Evolutionary conservation across 2,888 invertebrate genomes (phyloP).

Genomic region (Luperina nickerlii): DNA sequence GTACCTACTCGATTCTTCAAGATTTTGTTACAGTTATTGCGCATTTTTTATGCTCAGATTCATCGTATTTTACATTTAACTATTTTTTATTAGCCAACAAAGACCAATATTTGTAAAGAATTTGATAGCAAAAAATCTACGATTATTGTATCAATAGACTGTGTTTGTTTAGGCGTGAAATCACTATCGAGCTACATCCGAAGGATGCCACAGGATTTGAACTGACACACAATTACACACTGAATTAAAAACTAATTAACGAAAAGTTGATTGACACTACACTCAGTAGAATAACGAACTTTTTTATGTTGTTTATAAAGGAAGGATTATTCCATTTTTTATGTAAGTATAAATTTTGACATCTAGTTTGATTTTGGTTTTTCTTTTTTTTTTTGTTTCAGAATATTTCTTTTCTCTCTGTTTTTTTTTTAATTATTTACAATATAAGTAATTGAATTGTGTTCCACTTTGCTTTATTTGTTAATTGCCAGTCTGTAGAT

Average conservation of each 20-base stretch:
- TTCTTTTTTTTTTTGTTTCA: not conserved
- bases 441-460: not conserved
- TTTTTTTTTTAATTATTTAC: not conserved
- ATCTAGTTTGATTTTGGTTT: not conserved
- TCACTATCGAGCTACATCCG: constrained; percentile 30
- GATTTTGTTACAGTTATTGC: constrained; percentile 13
- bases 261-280: constrained; percentile 29
- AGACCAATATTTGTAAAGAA: constrained; percentile 42
- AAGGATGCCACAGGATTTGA: constrained; percentile 47
- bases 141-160: constrained; percentile 48
- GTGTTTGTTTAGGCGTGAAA: constrained; percentile 52
- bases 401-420: not conserved
- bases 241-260: constrained; percentile 56
- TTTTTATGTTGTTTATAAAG: not conserved
- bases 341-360: too few relatives aligned
- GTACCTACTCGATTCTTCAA: not conserved
- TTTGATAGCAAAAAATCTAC: constrained; percentile 20
- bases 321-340: not conserved
- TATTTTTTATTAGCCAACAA: constrained; percentile 20
- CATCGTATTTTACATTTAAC: not conserved
- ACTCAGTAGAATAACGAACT: not conserved
- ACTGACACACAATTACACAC: constrained; percentile 54
- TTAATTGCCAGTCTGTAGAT: constrained; percentile 59
- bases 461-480: constrained; percentile 57
- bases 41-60: constrained; percentile 2